These are phyloP conservation scores for Urophycis tenuis DNA, from an alignment of 2,797 vertebrate genomes.

Conservation along the genomic window DNA sequence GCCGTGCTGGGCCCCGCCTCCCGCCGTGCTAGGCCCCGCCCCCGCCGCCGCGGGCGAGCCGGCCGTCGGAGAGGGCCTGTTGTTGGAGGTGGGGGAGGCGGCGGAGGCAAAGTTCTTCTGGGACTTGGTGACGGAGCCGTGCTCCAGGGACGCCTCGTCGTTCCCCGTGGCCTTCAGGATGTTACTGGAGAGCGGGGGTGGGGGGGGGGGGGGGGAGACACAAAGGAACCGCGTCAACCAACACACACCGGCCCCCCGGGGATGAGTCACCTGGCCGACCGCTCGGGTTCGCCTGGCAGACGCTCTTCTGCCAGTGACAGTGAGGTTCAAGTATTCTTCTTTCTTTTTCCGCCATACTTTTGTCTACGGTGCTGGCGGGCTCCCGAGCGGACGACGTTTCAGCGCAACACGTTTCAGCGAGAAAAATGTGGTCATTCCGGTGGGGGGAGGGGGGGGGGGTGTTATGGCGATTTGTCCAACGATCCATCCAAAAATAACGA, in stretches of 20 bases:
- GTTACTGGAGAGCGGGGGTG: slow-evolving; percentile 66
- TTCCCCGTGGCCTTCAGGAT: slow-evolving; percentile 79
- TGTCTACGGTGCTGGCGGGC: no score
- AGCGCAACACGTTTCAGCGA: no score
- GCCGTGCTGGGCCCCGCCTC: slow-evolving; percentile 57
- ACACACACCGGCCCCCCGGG: no score
- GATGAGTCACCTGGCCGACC: no score
- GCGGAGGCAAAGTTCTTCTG: slow-evolving; percentile 82
- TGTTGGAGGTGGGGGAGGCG: slow-evolving; percentile 67
- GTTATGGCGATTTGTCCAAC: no score
- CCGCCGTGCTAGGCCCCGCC: slow-evolving; percentile 59
- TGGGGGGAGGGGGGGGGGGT: no score
- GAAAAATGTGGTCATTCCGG: no score
- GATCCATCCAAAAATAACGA: background rate
- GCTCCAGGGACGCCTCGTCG: slow-evolving; percentile 68
- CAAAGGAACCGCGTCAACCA: background rate
- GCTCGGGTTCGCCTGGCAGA: no score
- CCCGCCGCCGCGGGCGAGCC: slow-evolving; percentile 49
- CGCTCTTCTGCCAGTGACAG: no score
- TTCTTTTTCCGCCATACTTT: no score
- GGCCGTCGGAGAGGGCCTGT: slow-evolving; percentile 41
- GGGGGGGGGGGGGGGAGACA: background rate
- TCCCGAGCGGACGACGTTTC: no score
- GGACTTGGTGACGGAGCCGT: slow-evolving; percentile 72
- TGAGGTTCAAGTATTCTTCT: no score